phyloP scores from a whole-genome alignment of 2,888 invertebrate species.

The Melinaea menophilus region DNA sequence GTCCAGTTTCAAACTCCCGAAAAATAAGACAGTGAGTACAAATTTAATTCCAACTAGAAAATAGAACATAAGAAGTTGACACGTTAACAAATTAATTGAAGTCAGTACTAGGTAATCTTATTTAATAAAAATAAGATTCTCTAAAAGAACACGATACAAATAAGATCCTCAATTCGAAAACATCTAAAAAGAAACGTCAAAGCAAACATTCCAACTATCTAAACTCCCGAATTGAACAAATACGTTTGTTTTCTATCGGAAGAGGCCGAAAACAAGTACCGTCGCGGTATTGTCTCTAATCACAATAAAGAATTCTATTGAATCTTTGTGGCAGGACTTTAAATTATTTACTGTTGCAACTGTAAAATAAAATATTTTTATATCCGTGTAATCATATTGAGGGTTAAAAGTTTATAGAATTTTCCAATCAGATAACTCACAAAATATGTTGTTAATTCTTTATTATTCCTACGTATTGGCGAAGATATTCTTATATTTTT shows the following conservation, averaged over 20 bases:
- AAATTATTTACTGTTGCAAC: background rate
- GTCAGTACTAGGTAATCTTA: background rate
- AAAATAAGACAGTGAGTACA: no score
- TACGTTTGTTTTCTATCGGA: constrained; percentile 14
- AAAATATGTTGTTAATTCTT: no score
- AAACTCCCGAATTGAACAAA: constrained; percentile 15
- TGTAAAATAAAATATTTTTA: background rate
- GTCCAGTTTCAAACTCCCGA: no score
- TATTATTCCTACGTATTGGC: no score
- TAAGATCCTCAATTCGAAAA: constrained; percentile 1
- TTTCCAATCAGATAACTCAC: no score
- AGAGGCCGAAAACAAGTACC: constrained; percentile 10
- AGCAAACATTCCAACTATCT: constrained; percentile 11
- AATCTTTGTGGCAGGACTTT: background rate
- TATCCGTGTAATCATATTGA: no score
- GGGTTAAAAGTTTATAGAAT: no score
- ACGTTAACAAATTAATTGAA: background rate
- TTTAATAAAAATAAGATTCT: background rate
- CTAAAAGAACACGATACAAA: background rate
- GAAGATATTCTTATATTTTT: no score
- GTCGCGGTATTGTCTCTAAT: constrained; percentile 11
- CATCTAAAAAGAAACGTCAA: constrained; percentile 16
- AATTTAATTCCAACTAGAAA: no score
- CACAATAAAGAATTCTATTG: constrained; percentile 8
- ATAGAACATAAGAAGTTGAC: background rate